A percentile compares a stretch with the other conserved stretches of the same genome.
These are phyloP conservation scores for Acanthiza pusilla DNA, from an alignment of 2,797 vertebrate genomes.

Conservation along the genomic window DNA sequence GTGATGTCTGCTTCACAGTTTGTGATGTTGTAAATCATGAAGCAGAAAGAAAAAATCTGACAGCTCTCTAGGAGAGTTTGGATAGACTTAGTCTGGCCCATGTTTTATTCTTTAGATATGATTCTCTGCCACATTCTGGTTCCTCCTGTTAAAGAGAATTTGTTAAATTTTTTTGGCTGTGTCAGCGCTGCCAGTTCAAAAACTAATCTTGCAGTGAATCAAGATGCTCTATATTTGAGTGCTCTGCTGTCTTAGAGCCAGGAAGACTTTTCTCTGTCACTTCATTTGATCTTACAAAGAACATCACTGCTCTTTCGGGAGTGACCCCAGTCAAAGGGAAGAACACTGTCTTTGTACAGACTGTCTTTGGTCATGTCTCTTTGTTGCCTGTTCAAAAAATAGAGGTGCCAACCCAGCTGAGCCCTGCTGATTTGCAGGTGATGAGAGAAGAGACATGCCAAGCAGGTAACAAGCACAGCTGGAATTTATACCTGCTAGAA, in stretches of 20 bases:
- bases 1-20: background rate
- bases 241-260: background rate
- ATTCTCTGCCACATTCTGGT: background rate
- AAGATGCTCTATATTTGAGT: background rate
- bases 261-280: background rate
- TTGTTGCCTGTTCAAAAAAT: background rate
- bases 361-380: background rate
- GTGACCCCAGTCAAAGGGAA: background rate
- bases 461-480: background rate
- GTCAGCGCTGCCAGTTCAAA: background rate
- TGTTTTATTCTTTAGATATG: background rate
- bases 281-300: background rate
- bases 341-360: background rate
- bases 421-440: background rate
- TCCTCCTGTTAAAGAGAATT: background rate
- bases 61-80: background rate
- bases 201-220: background rate
- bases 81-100: background rate
- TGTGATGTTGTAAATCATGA: background rate
- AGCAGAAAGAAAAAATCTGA: background rate
- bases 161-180: background rate
- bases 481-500: background rate
- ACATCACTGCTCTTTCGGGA: background rate
- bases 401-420: background rate
- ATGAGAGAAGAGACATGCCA: background rate